phyloP scores from a whole-genome alignment of 2,888 invertebrate genomes.

The Sinotaia quadrata region DNA sequence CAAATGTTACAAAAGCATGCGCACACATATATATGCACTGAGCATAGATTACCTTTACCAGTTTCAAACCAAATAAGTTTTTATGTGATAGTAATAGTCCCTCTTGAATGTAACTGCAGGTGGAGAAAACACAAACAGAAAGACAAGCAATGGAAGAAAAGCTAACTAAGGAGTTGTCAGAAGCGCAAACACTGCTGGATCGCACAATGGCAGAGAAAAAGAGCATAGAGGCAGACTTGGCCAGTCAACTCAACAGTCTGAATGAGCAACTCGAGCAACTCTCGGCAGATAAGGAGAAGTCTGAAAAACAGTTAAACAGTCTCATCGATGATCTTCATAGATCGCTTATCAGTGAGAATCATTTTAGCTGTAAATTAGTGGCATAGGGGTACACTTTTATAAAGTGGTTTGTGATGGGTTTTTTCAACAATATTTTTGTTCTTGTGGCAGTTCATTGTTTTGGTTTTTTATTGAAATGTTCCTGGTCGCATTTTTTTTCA shows the following conservation, averaged over 20 bases:
- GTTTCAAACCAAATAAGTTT: too few species aligned
- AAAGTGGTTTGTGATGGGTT: too few species aligned
- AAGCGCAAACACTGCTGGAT: slow-evolving; percentile 45
- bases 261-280: slow-evolving; percentile 50
- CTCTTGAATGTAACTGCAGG: slow-evolving; percentile 32
- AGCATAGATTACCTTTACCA: too few species aligned
- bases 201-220: slow-evolving; percentile 50
- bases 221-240: slow-evolving; percentile 47
- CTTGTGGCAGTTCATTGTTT: not conserved
- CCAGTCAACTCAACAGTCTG: slow-evolving; percentile 43
- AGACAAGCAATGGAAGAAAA: slow-evolving; percentile 72
- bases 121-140: slow-evolving; percentile 41
- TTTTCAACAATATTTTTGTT: not conserved
- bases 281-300: slow-evolving; percentile 43
- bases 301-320: slow-evolving; percentile 40
- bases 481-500: not conserved
- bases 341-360: slow-evolving; percentile 41
- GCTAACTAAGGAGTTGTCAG: slow-evolving; percentile 67
- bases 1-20: too few species aligned
- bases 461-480: not conserved
- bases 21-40: too few species aligned
- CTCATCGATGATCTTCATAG: slow-evolving; percentile 46
- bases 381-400: too few species aligned
- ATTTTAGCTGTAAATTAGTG: too few species aligned
- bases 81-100: too few species aligned